Base-by-base conservation (phyloP, 2,888 invertebrate genomes). In the Melieria crassipennis region DNA sequence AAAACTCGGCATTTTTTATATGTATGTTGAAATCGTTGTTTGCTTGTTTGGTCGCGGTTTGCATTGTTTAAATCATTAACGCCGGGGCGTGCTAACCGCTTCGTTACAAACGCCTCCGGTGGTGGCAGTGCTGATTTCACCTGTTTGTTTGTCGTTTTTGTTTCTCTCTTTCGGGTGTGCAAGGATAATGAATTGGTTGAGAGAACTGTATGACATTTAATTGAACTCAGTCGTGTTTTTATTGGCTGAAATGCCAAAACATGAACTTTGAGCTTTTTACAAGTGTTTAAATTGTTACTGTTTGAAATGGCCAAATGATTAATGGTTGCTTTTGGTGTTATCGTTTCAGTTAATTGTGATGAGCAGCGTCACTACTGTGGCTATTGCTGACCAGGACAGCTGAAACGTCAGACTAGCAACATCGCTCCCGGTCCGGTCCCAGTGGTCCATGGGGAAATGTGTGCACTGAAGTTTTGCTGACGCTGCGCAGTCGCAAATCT, bases 401-500 rank as follows among this genome's bases (percentile, higher is more conserved):
- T 72, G 58, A 72, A 63, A 13, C 16, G 56, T 47, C 46, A 30
- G 11, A 65, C 6, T 42, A 45, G 9, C 57, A 30, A 52, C 16
- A 52, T 52, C 65, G 11, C 65, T 16, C 61, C 46, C 7, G 45
- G 46, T 13, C 11, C 56, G 13, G 56, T 5, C 16, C 56, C n/a
- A 11, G 13, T 47, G 10, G 5, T 43, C 56, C 65, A 55, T 13
- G n/a, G 57, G 57, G 52, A 70, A 70, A 70, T 70, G 72, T 56
- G 66, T 45, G 62, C 30, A 47, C 62, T 57, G 50, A 64, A 63
- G 63, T 63, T 69, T 66, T 73, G 69, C 72, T 73, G 72, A 73
- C 66, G 69, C 66, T 65, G 72, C 69, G 68, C 68, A 69, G 69
- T 55, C 72, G 69, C 68, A 72, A 52, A 47, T 69, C 63, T 64